A percentile compares a stretch with the other conserved stretches of the same genome.
phyloP scores from a whole-genome alignment of 2,113 vertebrate species.

The Lepus americanus region DNA sequence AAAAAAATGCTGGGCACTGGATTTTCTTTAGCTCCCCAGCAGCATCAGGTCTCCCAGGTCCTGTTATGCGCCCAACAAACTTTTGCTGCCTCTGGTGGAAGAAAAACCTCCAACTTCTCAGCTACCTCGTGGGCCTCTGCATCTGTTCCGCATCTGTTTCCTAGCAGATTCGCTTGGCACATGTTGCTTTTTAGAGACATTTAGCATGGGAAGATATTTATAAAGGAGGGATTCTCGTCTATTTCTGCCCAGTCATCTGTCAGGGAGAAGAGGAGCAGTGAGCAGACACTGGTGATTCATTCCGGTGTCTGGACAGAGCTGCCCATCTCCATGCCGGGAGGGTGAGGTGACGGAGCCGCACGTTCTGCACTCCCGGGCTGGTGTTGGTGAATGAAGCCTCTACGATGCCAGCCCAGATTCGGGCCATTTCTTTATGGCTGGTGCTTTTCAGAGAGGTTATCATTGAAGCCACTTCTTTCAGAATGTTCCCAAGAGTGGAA shows the following conservation, averaged over 20 bases:
- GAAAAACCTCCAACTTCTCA: constrained; percentile 63
- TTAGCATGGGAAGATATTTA: constrained; percentile 82
- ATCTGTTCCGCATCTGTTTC: constrained; percentile 78
- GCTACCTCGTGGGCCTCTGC: constrained; percentile 58
- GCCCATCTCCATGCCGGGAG: neutral
- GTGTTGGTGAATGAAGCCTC: constrained; percentile 54
- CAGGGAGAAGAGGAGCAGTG: neutral
- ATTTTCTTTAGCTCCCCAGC: neutral
- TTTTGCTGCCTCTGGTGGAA: constrained; percentile 59
- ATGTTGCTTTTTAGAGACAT: constrained; percentile 77
- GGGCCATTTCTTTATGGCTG: neutral
- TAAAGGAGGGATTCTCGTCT: constrained; percentile 83
- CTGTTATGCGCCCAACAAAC: constrained; percentile 36
- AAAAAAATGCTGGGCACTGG: neutral
- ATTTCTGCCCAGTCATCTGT: constrained; percentile 82
- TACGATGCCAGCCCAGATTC: fast-evolving
- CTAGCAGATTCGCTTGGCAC: constrained; percentile 71
- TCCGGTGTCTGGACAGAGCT: constrained; percentile 45
- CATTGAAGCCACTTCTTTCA: neutral
- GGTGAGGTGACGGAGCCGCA: neutral
- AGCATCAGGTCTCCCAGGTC: neutral
- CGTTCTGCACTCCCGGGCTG: neutral
- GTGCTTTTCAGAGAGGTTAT: neutral
- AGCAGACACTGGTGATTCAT: constrained; percentile 62
- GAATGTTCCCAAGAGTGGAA: neutral